Evolutionary conservation across 2,888 invertebrate species (phyloP), one percentile per base, ranked within the genome.

Genomic region (Odontocerum albicorne): DNA sequence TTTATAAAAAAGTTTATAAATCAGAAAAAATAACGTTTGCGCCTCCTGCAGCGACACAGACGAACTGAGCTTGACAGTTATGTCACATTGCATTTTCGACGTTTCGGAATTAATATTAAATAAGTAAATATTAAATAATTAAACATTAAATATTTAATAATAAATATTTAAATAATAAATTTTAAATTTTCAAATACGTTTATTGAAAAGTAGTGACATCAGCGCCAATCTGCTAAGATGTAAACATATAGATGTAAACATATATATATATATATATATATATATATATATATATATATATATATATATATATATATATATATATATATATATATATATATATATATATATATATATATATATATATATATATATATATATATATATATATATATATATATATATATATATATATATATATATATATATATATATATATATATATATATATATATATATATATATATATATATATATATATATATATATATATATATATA

Each of bases 221-320:
- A n/a, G n/a, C n/a, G n/a, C n/a, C n/a, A n/a, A n/a, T n/a, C n/a
- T n/a, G n/a, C n/a, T n/a, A n/a, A 27, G 4, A 27, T 27, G 10
- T 27, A 27, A 7, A 27, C 10, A 27, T 27, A 27, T 27, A 27
- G 4, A 27, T 27, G 10, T 27, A 27, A 7, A 27, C 10, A 27
- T 35, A 35, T 35, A 35, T 35, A 35, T 7, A 35, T 35, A 35
- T n/a, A n/a, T 35, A 35, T 12, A 35, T 12, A 35, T 35, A 35
- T 35, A 35, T 35, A 35, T 35, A 35, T 35, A 35, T 35, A 35
- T 35, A 35, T 35, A 35, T 35, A 35, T 35, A 35, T 35, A 35
- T 35, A 35, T 35, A 35, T 35, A 35, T 35, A 35, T 35, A 35
- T 35, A 35, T 35, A 35, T 35, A 35, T 35, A 35, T 35, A 35